These are phyloP conservation scores for Uropsilus gracilis DNA, from an alignment of 2,113 vertebrate species.

Conservation along the genomic window DNA sequence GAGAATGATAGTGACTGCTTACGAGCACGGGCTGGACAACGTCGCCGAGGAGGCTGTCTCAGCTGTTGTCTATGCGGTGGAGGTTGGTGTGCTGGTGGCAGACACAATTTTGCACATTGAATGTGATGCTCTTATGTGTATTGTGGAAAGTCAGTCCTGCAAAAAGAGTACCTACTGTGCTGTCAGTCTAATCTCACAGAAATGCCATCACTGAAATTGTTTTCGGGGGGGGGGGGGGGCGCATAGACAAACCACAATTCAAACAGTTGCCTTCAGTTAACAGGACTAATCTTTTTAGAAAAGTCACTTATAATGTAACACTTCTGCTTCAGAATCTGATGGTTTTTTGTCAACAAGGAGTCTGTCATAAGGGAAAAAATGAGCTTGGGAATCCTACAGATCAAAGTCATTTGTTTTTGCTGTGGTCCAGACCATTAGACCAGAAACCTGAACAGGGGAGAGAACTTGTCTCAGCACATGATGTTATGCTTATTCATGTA, in stretches of 20 bases:
- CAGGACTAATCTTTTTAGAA: background rate
- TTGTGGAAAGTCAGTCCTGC: background rate
- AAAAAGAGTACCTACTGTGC: background rate
- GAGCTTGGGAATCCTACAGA: background rate
- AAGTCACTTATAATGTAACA: background rate
- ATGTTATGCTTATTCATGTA: background rate
- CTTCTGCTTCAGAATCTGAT: background rate
- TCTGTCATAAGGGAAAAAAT: background rate
- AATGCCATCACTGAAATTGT: background rate
- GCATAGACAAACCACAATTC: background rate
- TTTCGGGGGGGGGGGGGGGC: background rate
- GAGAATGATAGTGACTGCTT: conserved; percentile 97
- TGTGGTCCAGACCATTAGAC: background rate
- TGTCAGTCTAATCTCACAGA: background rate
- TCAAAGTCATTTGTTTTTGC: background rate
- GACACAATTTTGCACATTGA: background rate
- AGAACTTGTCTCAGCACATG: background rate
- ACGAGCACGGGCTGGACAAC: conserved; percentile 96
- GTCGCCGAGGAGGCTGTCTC: conserved; percentile 94
- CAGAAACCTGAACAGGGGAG: background rate
- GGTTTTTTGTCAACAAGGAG: background rate
- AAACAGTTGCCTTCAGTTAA: background rate
- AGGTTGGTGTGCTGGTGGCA: conserved; percentile 86
- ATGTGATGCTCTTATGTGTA: background rate
- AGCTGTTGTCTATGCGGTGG: conserved; percentile 91